These are phyloP conservation scores for Pollenia griseotomentosa DNA, from an alignment of 2,888 invertebrate genomes.

Conservation along the genomic window DNA sequence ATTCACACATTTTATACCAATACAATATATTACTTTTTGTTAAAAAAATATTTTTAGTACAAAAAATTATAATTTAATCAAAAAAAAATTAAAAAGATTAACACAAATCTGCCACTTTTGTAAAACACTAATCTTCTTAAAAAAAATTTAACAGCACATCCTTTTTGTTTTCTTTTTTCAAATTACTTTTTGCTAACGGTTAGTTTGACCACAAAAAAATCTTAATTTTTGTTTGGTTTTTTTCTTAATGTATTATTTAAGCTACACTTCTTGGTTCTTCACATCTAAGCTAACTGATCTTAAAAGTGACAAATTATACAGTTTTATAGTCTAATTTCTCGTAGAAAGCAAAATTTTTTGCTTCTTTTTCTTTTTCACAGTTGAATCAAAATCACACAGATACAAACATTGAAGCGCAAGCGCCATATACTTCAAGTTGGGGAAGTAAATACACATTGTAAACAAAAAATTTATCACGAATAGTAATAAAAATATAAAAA, in stretches of 20 bases:
- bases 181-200: not conserved
- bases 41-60: not conserved
- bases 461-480: constrained; percentile 57
- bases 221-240: constrained; percentile 1
- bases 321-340: constrained; percentile 69
- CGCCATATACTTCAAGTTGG: constrained; percentile 35
- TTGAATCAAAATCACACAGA: constrained; percentile 49
- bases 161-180: constrained; percentile 28
- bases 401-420: constrained; percentile 47
- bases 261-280: constrained; percentile 62
- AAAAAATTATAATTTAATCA: constrained; percentile 1
- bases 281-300: constrained; percentile 74
- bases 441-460: constrained; percentile 38
- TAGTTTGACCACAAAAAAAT: not conserved
- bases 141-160: constrained; percentile 14
- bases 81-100: not conserved
- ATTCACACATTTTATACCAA: constrained; percentile 74
- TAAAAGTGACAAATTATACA: constrained; percentile 55
- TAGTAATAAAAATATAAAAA: constrained; percentile 54
- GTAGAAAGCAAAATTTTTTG: constrained; percentile 51
- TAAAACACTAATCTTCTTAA: not conserved
- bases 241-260: constrained; percentile 37
- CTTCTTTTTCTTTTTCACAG: constrained; percentile 55
- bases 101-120: constrained; percentile 9
- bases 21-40: not conserved